Evolutionary conservation across 2,888 invertebrate genomes (phyloP), one percentile per base, ranked within the genome.

Genomic region (Copidosoma aretas): DNA sequence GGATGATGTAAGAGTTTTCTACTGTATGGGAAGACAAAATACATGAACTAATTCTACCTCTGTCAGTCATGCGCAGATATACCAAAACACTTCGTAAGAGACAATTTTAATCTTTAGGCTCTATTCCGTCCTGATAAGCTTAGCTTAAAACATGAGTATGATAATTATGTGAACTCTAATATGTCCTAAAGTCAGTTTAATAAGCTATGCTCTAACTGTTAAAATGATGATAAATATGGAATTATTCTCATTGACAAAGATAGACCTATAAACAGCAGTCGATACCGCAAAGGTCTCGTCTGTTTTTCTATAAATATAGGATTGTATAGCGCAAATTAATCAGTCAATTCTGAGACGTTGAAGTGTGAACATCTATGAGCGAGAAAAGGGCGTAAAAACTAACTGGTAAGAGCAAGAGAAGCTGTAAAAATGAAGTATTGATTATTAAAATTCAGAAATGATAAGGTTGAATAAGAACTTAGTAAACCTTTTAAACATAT

Each of bases 81-180:
- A n/a, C n/a, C n/a, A n/a, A n/a, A n/a, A n/a, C n/a, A n/a, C n/a
- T n/a, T n/a, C n/a, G n/a, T n/a, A n/a, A n/a, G n/a, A 32, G 82
- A 83, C 71, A 82, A 83, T 75, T 71, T 76, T 10, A 83, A 83
- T 72, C 71, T 81, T 14, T 39, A 82, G 10, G 69, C 82, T n/a
- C n/a, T 81, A 3, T 83, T 82, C 69, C 78, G 79, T 71, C 80
- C 81, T 73, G 81, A 84, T 75, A 75, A 75, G 59, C 68, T 75
- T 41, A 82, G 82, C 75, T 68, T 82, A 57, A 77, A 74, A 67
- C 81, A 82, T 68, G 71, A 78, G 41, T 71, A 70, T 59, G 73
- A 74, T 32, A 71, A 74, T 69, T 66, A 75, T 66, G 49, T 74
- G 19, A 72, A 73, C 56, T 68, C 71, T 41, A 66, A 75, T 65